Conservation (phyloP, 2,797 vertebrate genomes). For the Bradypodion pumilum region DNA sequence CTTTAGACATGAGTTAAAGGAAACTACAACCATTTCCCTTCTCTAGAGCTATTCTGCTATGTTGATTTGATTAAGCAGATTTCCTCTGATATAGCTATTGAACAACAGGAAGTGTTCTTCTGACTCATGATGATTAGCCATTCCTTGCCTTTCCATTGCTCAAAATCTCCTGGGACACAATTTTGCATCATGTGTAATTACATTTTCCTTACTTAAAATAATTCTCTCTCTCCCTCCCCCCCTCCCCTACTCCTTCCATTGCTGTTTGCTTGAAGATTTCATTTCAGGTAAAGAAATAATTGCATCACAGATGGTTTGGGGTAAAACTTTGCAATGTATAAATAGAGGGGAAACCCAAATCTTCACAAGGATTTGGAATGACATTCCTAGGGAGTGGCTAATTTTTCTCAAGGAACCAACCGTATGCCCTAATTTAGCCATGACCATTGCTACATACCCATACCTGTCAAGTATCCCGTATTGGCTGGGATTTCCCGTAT, state of each 20-base stretch:
- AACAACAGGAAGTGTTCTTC: constrained; percentile 55
- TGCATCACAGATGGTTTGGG: neutral
- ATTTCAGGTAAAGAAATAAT: neutral
- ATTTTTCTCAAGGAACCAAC: neutral
- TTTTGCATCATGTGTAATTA: constrained; percentile 20
- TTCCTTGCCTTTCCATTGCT: constrained; percentile 41
- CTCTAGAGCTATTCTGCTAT: neutral
- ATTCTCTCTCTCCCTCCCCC: neutral
- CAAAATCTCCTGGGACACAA: constrained; percentile 8
- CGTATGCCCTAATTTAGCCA: neutral
- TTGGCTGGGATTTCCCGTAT: too few relatives aligned
- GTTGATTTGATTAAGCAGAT: constrained; percentile 55
- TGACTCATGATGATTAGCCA: constrained; percentile 45
- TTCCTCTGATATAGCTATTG: constrained; percentile 44
- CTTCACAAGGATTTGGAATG: neutral
- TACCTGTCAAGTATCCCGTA: too few relatives aligned
- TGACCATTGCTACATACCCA: neutral
- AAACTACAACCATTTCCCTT: constrained; percentile 23
- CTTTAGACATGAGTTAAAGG: neutral
- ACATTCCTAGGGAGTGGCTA: neutral
- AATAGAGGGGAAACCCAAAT: neutral
- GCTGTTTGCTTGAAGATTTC: neutral
- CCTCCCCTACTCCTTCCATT: neutral
- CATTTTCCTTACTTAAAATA: neutral
- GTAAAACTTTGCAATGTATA: neutral